These are phyloP conservation scores for Chromoteleia sp. DNA, from an alignment of 2,888 invertebrate genomes.

Conservation along the genomic window DNA sequence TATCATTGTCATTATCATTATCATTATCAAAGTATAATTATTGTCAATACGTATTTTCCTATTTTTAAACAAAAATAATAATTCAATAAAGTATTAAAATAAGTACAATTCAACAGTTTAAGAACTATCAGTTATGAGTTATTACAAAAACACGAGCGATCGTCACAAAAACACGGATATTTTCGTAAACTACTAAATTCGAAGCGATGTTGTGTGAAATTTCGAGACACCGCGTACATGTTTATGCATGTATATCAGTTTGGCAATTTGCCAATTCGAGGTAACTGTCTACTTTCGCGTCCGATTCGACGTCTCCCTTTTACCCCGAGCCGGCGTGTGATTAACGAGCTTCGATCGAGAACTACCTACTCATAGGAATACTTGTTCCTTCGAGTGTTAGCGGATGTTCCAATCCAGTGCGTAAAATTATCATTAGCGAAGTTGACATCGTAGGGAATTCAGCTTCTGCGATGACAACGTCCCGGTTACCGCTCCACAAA, in stretches of 20 bases:
- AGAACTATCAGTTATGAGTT: slow-evolving; percentile 20
- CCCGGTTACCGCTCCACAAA: slow-evolving; percentile 39
- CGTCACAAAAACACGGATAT: slow-evolving; percentile 10
- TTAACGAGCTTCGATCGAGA: slow-evolving; percentile 62
- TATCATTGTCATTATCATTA: too few relatives aligned
- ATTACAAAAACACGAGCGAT: slow-evolving; percentile 10
- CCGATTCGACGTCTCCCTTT: slow-evolving; percentile 59
- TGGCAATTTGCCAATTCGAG: slow-evolving; percentile 76
- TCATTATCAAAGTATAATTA: too few relatives aligned
- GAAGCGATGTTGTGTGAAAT: slow-evolving; percentile 59
- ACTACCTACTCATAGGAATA: slow-evolving; percentile 62
- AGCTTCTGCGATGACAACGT: slow-evolving; percentile 52
- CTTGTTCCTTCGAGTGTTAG: slow-evolving; percentile 62
- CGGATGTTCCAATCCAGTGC: slow-evolving; percentile 60
- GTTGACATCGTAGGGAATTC: slow-evolving; percentile 54
- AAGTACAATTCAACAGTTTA: too few relatives aligned
- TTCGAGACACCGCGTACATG: slow-evolving; percentile 55
- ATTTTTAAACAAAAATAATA: too few relatives aligned
- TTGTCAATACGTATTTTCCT: too few relatives aligned
- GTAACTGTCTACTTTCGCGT: slow-evolving; percentile 67
- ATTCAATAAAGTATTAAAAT: too few relatives aligned
- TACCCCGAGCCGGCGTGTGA: slow-evolving; percentile 57
- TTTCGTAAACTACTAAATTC: slow-evolving; percentile 23
- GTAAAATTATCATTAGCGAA: slow-evolving; percentile 60
- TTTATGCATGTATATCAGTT: slow-evolving; percentile 57